These are phyloP conservation scores for Pyrgilauda ruficollis DNA, from an alignment of 2,113 vertebrate species.

Conservation along the genomic window DNA sequence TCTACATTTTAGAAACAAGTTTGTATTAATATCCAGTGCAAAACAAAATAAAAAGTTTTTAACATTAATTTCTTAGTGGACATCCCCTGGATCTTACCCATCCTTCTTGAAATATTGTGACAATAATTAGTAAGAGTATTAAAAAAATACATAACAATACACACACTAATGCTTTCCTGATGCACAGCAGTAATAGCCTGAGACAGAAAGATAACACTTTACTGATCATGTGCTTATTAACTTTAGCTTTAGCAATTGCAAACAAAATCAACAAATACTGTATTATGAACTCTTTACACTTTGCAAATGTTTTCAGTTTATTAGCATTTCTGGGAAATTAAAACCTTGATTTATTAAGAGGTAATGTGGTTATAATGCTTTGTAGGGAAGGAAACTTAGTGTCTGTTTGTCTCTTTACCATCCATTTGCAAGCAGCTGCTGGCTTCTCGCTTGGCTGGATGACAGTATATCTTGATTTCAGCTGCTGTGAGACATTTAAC, in stretches of 20 bases:
- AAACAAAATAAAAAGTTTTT: neutral
- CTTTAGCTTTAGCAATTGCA: neutral
- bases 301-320: neutral
- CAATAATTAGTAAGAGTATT: neutral
- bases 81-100: neutral
- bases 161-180: neutral
- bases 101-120: neutral
- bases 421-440: neutral
- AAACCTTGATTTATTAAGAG: neutral
- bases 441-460: neutral
- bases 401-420: neutral
- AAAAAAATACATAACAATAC: neutral
- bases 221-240: neutral
- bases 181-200: neutral
- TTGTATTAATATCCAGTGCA: neutral
- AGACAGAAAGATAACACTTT: neutral
- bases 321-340: neutral
- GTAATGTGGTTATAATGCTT: neutral
- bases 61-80: neutral
- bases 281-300: neutral
- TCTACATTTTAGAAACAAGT: neutral
- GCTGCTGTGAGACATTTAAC: neutral
- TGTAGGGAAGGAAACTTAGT: neutral
- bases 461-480: neutral
- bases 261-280: neutral